A percentile compares a stretch with the other conserved stretches of the same genome.
phyloP scores from a whole-genome alignment of 2,888 invertebrate species.

The Philonicus albiceps region DNA sequence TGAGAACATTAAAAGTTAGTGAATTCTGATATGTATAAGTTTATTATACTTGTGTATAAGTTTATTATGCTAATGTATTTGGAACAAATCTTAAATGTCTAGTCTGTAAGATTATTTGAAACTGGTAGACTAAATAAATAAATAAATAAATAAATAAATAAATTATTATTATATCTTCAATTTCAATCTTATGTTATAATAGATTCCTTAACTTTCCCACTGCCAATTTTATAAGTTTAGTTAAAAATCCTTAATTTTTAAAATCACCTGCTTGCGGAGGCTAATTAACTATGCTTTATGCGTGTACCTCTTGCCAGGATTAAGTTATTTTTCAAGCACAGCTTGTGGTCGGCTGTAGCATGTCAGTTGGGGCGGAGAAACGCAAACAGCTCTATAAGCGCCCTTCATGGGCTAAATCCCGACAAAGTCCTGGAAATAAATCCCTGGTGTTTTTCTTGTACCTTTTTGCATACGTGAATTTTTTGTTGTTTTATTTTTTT shows the following conservation, averaged over 20 bases:
- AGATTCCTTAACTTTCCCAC: too few species aligned
- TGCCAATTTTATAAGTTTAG: not conserved
- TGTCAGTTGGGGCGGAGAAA: not conserved
- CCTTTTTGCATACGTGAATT: slow-evolving; percentile 8
- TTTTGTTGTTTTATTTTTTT: not conserved
- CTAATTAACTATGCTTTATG: not conserved
- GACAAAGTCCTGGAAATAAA: not conserved
- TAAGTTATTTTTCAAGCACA: slow-evolving; percentile 29
- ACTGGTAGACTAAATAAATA: too few species aligned
- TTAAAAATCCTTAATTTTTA: not conserved
- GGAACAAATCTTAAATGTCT: too few species aligned
- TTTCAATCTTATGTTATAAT: too few species aligned
- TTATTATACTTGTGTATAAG: too few species aligned
- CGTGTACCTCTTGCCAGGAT: not conserved
- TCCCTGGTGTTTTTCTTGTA: not conserved
- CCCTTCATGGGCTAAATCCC: not conserved
- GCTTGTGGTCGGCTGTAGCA: not conserved
- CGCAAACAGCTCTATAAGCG: slow-evolving; percentile 5
- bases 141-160: too few species aligned
- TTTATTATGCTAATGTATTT: too few species aligned
- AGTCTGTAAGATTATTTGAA: too few species aligned
- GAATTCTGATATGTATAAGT: too few species aligned
- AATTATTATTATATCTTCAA: too few species aligned
- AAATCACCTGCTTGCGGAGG: not conserved
- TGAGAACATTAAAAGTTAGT: too few species aligned